Evolutionary conservation across 2,797 vertebrate species (phyloP).

Genomic region (Leucoraja ocellata): DNA sequence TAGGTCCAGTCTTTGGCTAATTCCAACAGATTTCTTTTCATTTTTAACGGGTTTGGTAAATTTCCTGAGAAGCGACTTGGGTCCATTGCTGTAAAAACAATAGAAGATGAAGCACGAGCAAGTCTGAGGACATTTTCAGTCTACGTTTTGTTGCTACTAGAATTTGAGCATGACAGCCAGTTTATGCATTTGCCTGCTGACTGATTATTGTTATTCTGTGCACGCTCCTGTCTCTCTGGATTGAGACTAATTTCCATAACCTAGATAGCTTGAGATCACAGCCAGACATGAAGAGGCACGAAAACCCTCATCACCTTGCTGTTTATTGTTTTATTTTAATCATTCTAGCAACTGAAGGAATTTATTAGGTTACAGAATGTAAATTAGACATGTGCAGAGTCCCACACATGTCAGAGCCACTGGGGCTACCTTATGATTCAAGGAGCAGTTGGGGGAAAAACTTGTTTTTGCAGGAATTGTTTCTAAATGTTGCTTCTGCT

Average conservation of each 20-base stretch:
- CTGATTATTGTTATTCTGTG: constrained; percentile 4
- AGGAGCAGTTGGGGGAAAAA: not conserved
- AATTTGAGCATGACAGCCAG: not conserved
- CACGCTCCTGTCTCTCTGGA: not conserved
- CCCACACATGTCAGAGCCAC: not conserved
- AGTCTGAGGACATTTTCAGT: not conserved
- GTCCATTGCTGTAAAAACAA: not conserved
- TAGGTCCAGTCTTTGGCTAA: not conserved
- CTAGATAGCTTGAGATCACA: constrained; percentile 29
- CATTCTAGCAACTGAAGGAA: not conserved
- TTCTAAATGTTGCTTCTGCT: not conserved
- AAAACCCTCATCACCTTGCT: not conserved
- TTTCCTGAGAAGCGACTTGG: not conserved
- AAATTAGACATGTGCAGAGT: not conserved
- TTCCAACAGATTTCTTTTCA: not conserved
- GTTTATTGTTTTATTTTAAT: constrained; percentile 35
- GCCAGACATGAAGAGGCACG: not conserved
- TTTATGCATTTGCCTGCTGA: not conserved
- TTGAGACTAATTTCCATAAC: constrained; percentile 34
- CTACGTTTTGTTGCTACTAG: not conserved
- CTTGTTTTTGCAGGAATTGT: not conserved
- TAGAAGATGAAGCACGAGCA: not conserved
- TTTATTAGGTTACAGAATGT: constrained; percentile 17
- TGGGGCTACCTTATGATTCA: not conserved
- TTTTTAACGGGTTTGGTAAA: not conserved